Evolutionary conservation across 2,797 vertebrate species (phyloP).

Genomic region (Dermochelys coriacea): DNA sequence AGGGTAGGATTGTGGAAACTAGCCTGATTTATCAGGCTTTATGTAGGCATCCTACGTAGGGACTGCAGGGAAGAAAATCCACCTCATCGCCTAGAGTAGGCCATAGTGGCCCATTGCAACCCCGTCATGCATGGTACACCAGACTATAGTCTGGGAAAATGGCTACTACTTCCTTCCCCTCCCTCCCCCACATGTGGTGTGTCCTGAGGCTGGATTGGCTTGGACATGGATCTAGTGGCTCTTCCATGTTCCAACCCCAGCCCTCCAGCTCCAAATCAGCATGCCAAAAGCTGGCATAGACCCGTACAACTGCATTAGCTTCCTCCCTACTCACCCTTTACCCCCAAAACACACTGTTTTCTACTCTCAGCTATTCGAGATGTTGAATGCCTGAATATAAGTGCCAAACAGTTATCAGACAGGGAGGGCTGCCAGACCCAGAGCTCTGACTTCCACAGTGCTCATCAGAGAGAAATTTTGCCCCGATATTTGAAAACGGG

Average conservation of each 20-base stretch:
- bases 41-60: accelerated
- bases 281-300: neutral
- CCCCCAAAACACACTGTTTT: neutral
- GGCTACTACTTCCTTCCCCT: neutral
- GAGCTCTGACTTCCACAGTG: neutral
- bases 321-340: neutral
- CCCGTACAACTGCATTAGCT: neutral
- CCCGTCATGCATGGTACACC: accelerated
- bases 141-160: neutral
- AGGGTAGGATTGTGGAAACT: accelerated
- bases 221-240: neutral
- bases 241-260: neutral
- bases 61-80: neutral
- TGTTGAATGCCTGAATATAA: accelerated
- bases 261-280: neutral
- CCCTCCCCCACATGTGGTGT: neutral
- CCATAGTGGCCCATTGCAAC: neutral
- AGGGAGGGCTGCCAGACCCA: neutral
- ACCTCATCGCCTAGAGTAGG: neutral
- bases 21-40: accelerated
- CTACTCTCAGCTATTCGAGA: neutral
- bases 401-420: accelerated
- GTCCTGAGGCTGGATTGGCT: neutral
- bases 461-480: neutral
- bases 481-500: neutral